Base-by-base conservation (phyloP, 2,797 vertebrate genomes). In the Molossus molossus region DNA sequence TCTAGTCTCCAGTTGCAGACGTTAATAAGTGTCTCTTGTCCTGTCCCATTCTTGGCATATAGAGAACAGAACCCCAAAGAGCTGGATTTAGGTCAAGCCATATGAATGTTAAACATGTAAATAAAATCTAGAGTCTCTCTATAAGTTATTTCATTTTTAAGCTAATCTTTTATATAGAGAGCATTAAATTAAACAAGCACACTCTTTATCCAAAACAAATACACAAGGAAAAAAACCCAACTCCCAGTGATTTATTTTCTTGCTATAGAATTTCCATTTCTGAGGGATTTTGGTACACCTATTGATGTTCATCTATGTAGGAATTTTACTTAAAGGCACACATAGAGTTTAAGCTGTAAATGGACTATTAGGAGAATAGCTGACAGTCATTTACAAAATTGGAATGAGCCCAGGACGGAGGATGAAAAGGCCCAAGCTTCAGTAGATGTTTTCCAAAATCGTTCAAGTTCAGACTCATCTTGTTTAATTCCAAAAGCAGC, bases 321-420 rank as follows among this genome's bases (percentile, higher is more conserved):
- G 75, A 89, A 95, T 69, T 84, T 93, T 75, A 81, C 6, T 75
- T 69, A 69, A 86, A 90, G 33, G 1, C 15, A 76, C 12, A 64
- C 33, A 21, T 50, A 91, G 58, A 82, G 72, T 37, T 73, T 86
- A 96, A 96, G 57, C 45, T 40, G 9, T 45, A 88, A 83, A 79
- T 73, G 25, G 45, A 82, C 60, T 62, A 73, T 81, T 53, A 88
- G 64, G 53, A 92, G 92, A 91, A 87, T 88, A 93, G 18, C 55
- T 90, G n/a, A 80, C 92, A 76, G 37, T 94, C 83, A 93, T 83
- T 94, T 73, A 58, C 48, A 77, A 58, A 92, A 40, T 18, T 88
- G 64, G 17, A 90, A 69, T 27, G 9, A 93, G 13, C 25, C 91
- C 88, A 94, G 72, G 87, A 72, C 5, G 72, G 65, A 94, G n/a